Evolutionary conservation across 1,140 invertebrate genomes (phyloP).

Genomic region (Caerostris extrusa): DNA sequence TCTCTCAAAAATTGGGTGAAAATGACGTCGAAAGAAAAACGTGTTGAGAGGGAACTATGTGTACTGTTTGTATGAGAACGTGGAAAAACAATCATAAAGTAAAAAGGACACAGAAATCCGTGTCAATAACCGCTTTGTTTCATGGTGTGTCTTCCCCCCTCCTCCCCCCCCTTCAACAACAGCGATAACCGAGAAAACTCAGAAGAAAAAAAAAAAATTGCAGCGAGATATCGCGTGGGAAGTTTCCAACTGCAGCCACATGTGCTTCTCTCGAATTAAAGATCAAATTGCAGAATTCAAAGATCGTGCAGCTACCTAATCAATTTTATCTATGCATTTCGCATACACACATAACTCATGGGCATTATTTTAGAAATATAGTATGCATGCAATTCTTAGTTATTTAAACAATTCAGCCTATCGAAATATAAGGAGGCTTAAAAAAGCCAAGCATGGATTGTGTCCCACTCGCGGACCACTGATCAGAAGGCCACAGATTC

Average conservation of each 20-base stretch:
- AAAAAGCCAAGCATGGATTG: too few relatives aligned
- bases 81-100: neutral
- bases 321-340: too few relatives aligned
- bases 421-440: too few relatives aligned
- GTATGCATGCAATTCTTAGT: too few relatives aligned
- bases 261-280: neutral
- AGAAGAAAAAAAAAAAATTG: neutral
- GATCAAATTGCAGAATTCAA: too few relatives aligned
- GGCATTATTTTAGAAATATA: too few relatives aligned
- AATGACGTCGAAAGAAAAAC: neutral
- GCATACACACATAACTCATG: too few relatives aligned
- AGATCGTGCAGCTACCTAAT: too few relatives aligned
- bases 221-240: neutral
- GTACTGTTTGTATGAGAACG: neutral
- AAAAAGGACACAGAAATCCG: neutral
- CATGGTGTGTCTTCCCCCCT: too few relatives aligned
- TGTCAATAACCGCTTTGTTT: constrained; percentile 13
- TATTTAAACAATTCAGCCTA: too few relatives aligned
- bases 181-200: neutral
- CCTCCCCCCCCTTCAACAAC: neutral
- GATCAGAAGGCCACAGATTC: too few relatives aligned
- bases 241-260: neutral
- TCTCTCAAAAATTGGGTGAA: neutral
- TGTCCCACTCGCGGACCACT: too few relatives aligned
- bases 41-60: neutral